phyloP scores from a whole-genome alignment of 1,140 invertebrate genomes.

The Hormaphis cornu region DNA sequence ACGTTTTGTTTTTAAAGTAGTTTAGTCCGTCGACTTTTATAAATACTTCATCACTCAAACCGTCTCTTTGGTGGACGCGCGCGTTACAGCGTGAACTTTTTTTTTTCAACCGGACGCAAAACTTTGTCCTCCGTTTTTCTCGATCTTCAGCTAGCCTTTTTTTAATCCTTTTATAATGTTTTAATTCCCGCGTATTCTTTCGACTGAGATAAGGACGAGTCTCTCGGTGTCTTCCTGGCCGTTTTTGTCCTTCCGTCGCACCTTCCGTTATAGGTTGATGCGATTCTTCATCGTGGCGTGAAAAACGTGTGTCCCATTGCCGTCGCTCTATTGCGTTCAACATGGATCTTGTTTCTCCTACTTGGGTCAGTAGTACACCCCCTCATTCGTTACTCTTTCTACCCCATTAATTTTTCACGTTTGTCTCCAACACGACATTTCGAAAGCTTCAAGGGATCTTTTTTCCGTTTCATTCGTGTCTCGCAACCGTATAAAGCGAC shows the following conservation, averaged over 20 bases:
- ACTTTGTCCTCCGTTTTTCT: background rate
- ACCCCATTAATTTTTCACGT: background rate
- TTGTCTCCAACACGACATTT: no score
- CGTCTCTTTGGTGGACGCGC: no score
- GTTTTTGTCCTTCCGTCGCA: background rate
- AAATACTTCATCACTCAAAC: no score
- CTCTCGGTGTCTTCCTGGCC: background rate
- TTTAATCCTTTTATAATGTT: no score
- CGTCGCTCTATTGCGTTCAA: background rate
- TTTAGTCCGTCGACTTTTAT: no score
- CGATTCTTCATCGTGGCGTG: background rate
- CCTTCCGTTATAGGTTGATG: background rate
- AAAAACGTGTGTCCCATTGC: background rate
- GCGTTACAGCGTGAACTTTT: no score
- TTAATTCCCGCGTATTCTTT: background rate
- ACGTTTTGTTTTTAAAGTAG: no score
- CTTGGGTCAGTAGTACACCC: background rate
- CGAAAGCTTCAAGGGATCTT: slow-evolving; percentile 16
- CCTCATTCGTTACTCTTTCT: no score
- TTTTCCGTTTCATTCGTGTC: background rate
- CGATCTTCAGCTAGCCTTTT: background rate
- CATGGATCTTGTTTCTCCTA: background rate
- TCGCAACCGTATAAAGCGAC: slow-evolving; percentile 3
- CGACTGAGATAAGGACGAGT: background rate
- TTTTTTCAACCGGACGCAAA: no score